Percentiles rank a stretch among this genome's conserved stretches.
Evolutionary conservation across 1,140 invertebrate species (phyloP).

Genomic region (Rhynchophorus ferrugineus): DNA sequence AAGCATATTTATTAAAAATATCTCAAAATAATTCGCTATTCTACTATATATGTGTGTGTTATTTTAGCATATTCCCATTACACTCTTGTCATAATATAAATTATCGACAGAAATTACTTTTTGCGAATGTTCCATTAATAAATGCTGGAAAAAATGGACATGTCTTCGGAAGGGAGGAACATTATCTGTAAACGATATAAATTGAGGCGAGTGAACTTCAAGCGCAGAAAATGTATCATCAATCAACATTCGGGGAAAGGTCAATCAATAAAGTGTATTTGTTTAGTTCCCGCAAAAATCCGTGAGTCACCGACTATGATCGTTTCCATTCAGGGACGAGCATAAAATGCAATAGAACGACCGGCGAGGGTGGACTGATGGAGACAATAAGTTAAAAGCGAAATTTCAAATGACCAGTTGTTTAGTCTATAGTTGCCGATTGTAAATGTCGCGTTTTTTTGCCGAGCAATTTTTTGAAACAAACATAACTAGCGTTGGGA

Average conservation of each 20-base stretch:
- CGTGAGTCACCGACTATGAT: background rate
- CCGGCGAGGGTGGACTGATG: background rate
- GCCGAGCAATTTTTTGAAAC: no score
- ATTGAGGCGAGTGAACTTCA: constrained; percentile 13
- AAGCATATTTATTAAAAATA: no score
- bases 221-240: constrained; percentile 19
- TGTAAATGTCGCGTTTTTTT: no score
- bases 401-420: background rate
- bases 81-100: no score
- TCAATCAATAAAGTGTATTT: constrained; percentile 18
- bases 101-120: no score
- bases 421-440: no score
- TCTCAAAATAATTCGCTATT: no score
- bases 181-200: constrained; percentile 16
- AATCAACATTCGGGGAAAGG: constrained; percentile 15
- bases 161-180: constrained; percentile 6
- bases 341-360: background rate
- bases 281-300: constrained; percentile 17
- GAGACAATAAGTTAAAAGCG: background rate
- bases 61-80: no score
- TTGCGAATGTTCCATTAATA: background rate
- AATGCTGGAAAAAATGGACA: background rate
- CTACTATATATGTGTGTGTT: no score
- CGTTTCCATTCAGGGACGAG: background rate
- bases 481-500: no score